Evolutionary conservation across 2,797 vertebrate species (phyloP).

Genomic region (Gymnothorax javanicus): DNA sequence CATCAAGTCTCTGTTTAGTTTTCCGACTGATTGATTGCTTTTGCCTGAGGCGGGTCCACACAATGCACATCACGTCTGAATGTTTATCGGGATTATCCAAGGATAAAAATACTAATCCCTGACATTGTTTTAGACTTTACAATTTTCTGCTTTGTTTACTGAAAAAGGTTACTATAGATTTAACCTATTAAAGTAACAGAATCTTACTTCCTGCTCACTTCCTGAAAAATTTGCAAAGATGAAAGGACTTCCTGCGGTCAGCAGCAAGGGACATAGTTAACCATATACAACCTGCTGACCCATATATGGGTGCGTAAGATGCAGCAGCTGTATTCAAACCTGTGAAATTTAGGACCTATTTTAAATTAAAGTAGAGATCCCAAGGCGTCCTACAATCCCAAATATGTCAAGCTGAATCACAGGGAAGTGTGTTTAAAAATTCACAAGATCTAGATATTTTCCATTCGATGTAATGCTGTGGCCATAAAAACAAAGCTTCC

Average conservation of each 20-base stretch:
- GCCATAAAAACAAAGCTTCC: no score
- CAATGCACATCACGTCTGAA: conserved; percentile 71
- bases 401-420: no score
- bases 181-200: conserved; percentile 69
- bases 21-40: conserved; percentile 68
- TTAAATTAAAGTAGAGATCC: no score
- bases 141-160: conserved; percentile 63
- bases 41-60: conserved; percentile 70
- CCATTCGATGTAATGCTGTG: no score
- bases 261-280: background rate
- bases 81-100: conserved; percentile 73
- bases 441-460: no score
- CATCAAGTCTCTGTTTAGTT: conserved; percentile 60
- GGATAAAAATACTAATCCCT: conserved; percentile 72
- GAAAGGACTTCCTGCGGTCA: conserved; percentile 27
- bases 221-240: conserved; percentile 55
- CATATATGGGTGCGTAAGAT: no score
- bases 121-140: conserved; percentile 69
- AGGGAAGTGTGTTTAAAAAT: no score
- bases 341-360: no score
- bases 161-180: conserved; percentile 65
- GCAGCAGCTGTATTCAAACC: no score
- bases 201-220: conserved; percentile 53
- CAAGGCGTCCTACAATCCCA: no score
- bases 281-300: background rate